Conservation (phyloP, 2,797 vertebrate genomes). For the Crypturellus tataupa region DNA sequence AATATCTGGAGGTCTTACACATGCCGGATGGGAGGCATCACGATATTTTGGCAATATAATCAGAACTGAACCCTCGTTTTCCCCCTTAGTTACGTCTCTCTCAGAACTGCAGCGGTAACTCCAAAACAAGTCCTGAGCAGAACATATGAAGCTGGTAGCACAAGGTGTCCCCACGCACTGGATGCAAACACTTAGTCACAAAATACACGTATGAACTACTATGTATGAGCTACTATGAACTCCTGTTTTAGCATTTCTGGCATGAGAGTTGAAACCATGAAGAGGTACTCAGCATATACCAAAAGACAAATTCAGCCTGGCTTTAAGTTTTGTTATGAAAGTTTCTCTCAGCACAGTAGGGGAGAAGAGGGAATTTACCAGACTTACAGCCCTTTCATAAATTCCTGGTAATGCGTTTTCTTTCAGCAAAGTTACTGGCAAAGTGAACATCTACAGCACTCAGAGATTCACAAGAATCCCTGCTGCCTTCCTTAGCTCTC, state of each 20-base stretch:
- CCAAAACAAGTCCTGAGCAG: neutral
- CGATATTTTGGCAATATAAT: neutral
- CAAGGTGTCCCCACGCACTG: neutral
- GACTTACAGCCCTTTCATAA: neutral
- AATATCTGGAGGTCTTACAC: neutral
- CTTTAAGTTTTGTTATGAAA: neutral
- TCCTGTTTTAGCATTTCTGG: neutral
- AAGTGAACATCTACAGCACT: neutral
- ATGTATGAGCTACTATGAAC: neutral
- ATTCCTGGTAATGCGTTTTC: neutral
- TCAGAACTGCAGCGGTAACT: neutral
- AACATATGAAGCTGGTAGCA: neutral
- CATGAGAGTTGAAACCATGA: neutral
- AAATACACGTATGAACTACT: neutral
- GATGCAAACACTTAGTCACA: neutral
- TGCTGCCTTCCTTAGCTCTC: neutral
- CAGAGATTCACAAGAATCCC: neutral
- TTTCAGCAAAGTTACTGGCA: neutral
- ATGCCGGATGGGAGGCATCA: neutral
- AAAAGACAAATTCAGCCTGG: neutral
- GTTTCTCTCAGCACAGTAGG: neutral
- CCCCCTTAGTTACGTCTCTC: neutral
- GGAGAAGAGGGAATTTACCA: neutral
- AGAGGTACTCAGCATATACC: neutral
- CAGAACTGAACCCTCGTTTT: neutral